Evolutionary conservation across 1,140 invertebrate species (phyloP).

Genomic region (Uloborus diversus): DNA sequence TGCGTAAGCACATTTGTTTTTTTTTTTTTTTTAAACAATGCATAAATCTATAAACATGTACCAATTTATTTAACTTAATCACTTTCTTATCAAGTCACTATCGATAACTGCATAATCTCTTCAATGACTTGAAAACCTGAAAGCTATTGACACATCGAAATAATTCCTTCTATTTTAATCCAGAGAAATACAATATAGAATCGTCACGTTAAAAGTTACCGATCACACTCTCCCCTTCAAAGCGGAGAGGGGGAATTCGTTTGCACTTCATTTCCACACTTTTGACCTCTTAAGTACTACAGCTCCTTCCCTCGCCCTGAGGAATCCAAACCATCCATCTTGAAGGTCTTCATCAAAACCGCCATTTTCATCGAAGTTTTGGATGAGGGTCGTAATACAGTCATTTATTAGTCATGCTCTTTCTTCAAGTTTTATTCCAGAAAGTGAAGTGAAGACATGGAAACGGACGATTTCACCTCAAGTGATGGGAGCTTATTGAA

Average conservation of each 20-base stretch:
- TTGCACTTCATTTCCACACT: background rate
- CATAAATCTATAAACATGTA: too few relatives aligned
- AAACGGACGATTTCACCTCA: background rate
- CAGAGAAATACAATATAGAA: background rate
- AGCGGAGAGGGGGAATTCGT: background rate
- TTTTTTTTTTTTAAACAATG: too few relatives aligned
- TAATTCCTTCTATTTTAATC: too few relatives aligned
- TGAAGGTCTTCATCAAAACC: conserved; percentile 40
- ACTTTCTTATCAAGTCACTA: too few relatives aligned
- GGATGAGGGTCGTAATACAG: conserved; percentile 31
- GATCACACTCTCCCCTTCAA: background rate
- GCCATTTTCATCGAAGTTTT: conserved; percentile 43
- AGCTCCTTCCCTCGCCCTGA: background rate
- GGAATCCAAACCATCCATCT: conserved; percentile 31
- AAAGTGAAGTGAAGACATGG: background rate
- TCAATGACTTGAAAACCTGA: too few relatives aligned
- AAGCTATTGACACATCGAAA: too few relatives aligned
- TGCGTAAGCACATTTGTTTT: too few relatives aligned
- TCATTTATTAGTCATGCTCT: conserved; percentile 49
- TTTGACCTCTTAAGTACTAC: conserved; percentile 10
- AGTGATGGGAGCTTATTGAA: background rate
- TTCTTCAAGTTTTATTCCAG: background rate
- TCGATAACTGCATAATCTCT: too few relatives aligned
- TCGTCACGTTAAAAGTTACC: conserved; percentile 30
- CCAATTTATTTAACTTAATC: too few relatives aligned